Evolutionary conservation across 92 coral and sea anemone species (phyloP), one percentile per base, ranked within the genome.

Genomic region (Heliopora coerulea): DNA sequence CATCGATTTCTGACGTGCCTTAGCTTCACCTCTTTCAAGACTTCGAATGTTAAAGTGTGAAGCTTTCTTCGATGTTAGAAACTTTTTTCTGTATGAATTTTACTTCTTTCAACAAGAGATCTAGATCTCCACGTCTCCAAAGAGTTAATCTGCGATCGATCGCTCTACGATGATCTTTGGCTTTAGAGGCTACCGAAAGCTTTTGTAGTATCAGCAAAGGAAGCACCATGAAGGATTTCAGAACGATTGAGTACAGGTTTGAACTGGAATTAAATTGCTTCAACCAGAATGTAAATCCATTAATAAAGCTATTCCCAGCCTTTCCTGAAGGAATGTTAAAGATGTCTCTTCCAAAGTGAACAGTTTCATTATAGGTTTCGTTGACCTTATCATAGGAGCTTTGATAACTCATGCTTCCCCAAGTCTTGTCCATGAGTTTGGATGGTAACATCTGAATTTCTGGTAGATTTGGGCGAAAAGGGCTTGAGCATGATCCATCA

Each of bases 351-450:
- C 85, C 63, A 44, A 46, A 81, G 29, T 78, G 73, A 49, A 60
- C 68, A 37, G 78, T 73, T 60, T 80, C 73, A 25, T 81, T 80
- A 41, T 81, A 81, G 44, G 56, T 46, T 34, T 54, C 68, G 42
- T 82, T 73, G 30, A 82, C 37, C 3, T 32, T 27, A 29, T 65
- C 28, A 49, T 69, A 66, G 49, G 67, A 65, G 19, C 54, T 54
- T 61, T 42, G 82, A 62, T 82, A 81, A 40, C 82, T 76, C 57
- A 76, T 76, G 46, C 65, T 54, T 12, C 86, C 86, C 86, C 81
- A 82, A n/a, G 57, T 40, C 74, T 82, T 82, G 50, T n/a, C 49
- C 40, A 56, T 75, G 20, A 67, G 65, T 65, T 75, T n/a, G 24
- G 86, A 49, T 17, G 82, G 82, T 54, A 75, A 32, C 69, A 82